Base-by-base conservation (phyloP, 2,797 vertebrate genomes). In the Oophaga sylvatica region DNA sequence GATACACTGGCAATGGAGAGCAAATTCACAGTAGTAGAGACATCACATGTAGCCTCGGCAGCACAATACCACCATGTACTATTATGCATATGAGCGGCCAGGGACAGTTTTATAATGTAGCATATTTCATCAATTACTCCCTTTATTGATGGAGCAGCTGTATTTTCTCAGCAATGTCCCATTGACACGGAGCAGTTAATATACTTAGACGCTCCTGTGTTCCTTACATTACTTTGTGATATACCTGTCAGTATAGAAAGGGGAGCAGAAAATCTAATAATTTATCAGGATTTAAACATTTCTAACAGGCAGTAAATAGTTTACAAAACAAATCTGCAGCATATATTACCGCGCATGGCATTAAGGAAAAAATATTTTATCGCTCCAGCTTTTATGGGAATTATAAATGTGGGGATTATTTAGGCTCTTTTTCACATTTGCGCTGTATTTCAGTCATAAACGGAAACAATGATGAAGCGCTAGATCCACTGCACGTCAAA, bases 81-180 rank as follows among this genome's bases (percentile, higher is more conserved):
- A 29, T 71, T 83, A 87, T 83, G 76, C 79, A 85, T 84, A 85
- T 76, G 79, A 84, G 77, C 35, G 77, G 41, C 68, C 65, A 81
- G 87, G 77, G 83, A 80, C 56, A 35, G 35, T 35, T 88, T 85
- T 80, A 79, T 62, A 75, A 88, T 84, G 41, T 19, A 78, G 70
- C 71, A 60, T 78, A 88, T 75, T 80, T 73, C 59, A 80, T 88
- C 80, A 84, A 81, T 80, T 80, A 84, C 59, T 80, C 83, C 53
- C 68, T 57, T 48, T 87, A 82, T 63, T 75, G 76, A 81, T 75
- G 11, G 57, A 29, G n/a, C 79, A 19, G 67, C 81, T 77, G 63
- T 20, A 84, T 88, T 87, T 83, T 60, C 70, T 48, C 48, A 67
- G 60, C 73, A 41, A 63, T 76, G 57, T 67, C 48, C 41, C 59